Base-by-base conservation (phyloP, 2,113 vertebrate species). In the Corythornis vintsioides region DNA sequence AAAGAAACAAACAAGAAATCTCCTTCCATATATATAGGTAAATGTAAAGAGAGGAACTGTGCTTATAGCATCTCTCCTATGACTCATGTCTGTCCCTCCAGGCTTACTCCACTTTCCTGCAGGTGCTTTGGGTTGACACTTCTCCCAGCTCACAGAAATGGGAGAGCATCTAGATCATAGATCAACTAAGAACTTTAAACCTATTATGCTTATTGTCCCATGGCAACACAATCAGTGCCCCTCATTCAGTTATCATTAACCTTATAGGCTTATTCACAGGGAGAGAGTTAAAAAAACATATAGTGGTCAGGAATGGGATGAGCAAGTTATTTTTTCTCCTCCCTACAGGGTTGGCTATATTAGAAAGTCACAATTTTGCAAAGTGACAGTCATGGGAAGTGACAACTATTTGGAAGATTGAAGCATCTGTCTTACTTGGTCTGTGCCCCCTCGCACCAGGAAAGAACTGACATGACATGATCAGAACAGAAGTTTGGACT, bases 401-500 rank as follows among this genome's bases (percentile, higher is more conserved):
- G 93, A 96, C 93, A 90, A 71, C 56, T 93, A 70, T 33, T 29
- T 38, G 74, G 66, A 63, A 75, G 95, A 95, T 86, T 82, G 93
- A 93, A 95, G 89, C 92, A 87, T 94, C 93, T 96, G 96, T 95
- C 91, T 91, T 65, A 18, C 86, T 83, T 25, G 47, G 75, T 75
- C 94, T 82, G 74, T 90, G 90, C 71, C 17, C 40, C 89, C 86
- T 91, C 28, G 9, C 9, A 7, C 87, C 26, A 21, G 78, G 24
- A 87, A 67, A 90, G 22, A 75, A 87, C 72, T 57, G 76, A 21
- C 45, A 1, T 95, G 96, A 97, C 69, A 50, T 94, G 95, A 98
- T 97, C 60, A 3, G 56, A 96, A 61, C 61, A 93, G 97, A 98
- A 97, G 91, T 88, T 90, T 97, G 97, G 74, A 95, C 96, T 97